Evolutionary conservation across 2,113 vertebrate species (phyloP).

Genomic region (Pardalotus punctatus): DNA sequence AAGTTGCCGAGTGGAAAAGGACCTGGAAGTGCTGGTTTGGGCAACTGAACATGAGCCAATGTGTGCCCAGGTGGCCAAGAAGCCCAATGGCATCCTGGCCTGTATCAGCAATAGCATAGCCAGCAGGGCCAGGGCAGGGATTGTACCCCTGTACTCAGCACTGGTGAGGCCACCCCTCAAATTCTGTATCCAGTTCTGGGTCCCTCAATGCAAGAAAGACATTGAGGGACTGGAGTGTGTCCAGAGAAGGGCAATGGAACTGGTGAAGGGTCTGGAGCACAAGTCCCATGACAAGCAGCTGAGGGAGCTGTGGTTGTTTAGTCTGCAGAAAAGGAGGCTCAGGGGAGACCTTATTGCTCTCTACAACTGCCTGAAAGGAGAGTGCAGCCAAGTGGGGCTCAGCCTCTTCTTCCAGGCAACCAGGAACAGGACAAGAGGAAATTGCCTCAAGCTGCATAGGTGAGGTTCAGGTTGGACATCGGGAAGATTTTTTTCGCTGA

Average conservation of each 20-base stretch:
- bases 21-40: neutral
- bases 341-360: neutral
- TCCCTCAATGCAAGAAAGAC: neutral
- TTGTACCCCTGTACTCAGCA: accelerated
- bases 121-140: neutral
- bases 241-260: neutral
- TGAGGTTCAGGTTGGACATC: neutral
- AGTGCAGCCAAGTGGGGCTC: neutral
- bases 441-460: neutral
- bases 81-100: neutral
- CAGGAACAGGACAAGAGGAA: neutral
- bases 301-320: neutral
- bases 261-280: neutral
- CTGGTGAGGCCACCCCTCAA: neutral
- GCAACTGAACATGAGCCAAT: accelerated
- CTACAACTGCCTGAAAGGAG: neutral
- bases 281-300: neutral
- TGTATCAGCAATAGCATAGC: accelerated
- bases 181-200: neutral
- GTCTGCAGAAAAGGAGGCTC: neutral
- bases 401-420: neutral
- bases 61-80: neutral
- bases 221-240: neutral
- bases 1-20: neutral
- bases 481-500: neutral